phyloP scores from a whole-genome alignment of 2,113 vertebrate species.

The Platycercus adscitus region DNA sequence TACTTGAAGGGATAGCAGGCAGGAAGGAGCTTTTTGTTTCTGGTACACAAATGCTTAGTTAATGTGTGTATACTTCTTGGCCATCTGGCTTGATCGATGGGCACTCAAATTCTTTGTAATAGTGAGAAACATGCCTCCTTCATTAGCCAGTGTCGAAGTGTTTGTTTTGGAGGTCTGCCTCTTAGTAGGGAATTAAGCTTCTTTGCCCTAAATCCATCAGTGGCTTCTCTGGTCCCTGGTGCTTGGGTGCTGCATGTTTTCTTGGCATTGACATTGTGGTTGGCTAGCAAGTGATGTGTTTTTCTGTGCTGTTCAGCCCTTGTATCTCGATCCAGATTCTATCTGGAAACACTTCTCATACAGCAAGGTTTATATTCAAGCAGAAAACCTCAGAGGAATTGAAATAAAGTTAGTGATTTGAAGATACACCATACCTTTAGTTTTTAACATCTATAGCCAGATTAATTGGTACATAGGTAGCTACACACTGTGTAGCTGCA shows the following conservation, averaged over 20 bases:
- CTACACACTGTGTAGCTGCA: not conserved
- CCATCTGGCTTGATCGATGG: not conserved
- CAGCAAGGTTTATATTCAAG: not conserved
- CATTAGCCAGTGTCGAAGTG: not conserved
- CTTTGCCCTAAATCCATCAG: not conserved
- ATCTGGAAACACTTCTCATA: not conserved
- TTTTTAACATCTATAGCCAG: not conserved
- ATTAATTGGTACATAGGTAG: not conserved
- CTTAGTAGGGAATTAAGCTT: not conserved
- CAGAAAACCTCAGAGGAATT: not conserved
- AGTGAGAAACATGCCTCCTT: not conserved
- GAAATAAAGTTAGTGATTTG: not conserved
- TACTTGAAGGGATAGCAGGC: not conserved
- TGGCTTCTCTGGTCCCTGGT: not conserved
- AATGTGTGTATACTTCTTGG: not conserved
- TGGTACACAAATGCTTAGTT: not conserved
- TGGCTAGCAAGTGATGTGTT: not conserved
- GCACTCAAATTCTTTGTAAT: not conserved
- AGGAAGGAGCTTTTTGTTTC: not conserved
- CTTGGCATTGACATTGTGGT: not conserved
- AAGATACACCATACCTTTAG: not conserved
- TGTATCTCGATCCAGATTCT: not conserved
- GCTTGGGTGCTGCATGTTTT: not conserved
- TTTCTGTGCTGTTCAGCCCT: not conserved
- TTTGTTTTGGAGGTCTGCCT: not conserved